Evolutionary conservation across 2,888 invertebrate species (phyloP).

Genomic region (Muschampia staudingeri): DNA sequence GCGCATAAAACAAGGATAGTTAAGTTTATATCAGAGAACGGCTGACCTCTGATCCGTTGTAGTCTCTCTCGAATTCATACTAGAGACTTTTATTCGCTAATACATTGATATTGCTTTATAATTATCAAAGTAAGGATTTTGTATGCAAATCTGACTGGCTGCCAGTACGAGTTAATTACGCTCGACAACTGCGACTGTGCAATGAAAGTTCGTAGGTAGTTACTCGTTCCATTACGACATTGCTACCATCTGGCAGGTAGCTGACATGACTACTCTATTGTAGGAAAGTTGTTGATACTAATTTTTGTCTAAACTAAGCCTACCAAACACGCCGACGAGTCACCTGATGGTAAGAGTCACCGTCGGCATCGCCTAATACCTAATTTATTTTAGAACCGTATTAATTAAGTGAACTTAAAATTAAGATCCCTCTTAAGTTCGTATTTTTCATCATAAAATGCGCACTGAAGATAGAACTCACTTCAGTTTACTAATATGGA

Average conservation of each 20-base stretch:
- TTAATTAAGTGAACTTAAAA: too few relatives aligned
- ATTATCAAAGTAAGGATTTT: conserved; percentile 45
- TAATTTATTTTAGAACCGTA: too few relatives aligned
- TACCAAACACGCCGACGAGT: too few relatives aligned
- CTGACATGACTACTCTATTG: background rate
- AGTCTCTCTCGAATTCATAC: conserved; percentile 72
- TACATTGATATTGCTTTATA: conserved; percentile 53
- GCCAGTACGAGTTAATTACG: conserved; percentile 47
- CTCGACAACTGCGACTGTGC: conserved; percentile 28
- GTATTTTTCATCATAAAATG: too few relatives aligned
- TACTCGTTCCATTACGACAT: conserved; percentile 26
- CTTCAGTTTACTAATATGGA: too few relatives aligned
- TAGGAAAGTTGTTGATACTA: background rate
- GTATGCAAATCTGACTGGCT: conserved; percentile 33
- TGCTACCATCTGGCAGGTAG: conserved; percentile 30
- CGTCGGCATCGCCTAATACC: too few relatives aligned
- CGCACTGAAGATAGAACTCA: too few relatives aligned
- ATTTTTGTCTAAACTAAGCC: background rate
- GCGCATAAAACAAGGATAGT: conserved; percentile 71
- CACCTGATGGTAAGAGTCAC: too few relatives aligned
- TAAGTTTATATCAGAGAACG: conserved; percentile 73
- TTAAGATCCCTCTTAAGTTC: too few relatives aligned
- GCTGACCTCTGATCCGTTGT: conserved; percentile 73
- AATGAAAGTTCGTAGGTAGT: conserved; percentile 44
- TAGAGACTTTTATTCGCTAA: conserved; percentile 69